phyloP scores from a whole-genome alignment of 2,113 vertebrate species.

The Dolichotis patagonum region DNA sequence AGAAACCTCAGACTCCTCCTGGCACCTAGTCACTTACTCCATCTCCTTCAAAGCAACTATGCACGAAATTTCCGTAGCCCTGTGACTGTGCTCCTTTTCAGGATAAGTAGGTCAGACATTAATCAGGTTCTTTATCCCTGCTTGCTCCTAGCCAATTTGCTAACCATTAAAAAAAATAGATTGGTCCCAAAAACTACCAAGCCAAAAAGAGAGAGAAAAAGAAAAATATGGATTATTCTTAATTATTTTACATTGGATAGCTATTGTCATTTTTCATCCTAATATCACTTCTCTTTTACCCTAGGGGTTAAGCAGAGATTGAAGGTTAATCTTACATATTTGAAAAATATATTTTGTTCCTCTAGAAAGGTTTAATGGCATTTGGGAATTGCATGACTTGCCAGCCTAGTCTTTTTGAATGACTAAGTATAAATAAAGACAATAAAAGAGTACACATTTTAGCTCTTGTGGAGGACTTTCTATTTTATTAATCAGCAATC shows the following conservation, averaged over 20 bases:
- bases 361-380: neutral
- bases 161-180: neutral
- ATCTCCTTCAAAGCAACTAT: neutral
- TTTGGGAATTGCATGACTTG: neutral
- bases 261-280: neutral
- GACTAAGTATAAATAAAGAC: neutral
- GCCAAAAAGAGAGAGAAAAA: neutral
- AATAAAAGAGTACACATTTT: neutral
- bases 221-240: neutral
- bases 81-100: neutral
- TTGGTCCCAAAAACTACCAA: neutral
- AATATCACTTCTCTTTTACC: neutral
- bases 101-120: constrained; percentile 24
- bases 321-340: neutral
- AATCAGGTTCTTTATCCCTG: neutral
- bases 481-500: neutral
- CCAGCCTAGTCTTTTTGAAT: neutral
- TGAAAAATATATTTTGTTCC: neutral
- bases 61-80: neutral
- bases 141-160: neutral
- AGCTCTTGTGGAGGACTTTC: neutral
- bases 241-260: neutral
- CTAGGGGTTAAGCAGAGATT: neutral
- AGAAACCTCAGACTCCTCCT: neutral
- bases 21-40: neutral